Conservation (phyloP, 2,888 invertebrate genomes). For the Holacanthella duospinosa region DNA sequence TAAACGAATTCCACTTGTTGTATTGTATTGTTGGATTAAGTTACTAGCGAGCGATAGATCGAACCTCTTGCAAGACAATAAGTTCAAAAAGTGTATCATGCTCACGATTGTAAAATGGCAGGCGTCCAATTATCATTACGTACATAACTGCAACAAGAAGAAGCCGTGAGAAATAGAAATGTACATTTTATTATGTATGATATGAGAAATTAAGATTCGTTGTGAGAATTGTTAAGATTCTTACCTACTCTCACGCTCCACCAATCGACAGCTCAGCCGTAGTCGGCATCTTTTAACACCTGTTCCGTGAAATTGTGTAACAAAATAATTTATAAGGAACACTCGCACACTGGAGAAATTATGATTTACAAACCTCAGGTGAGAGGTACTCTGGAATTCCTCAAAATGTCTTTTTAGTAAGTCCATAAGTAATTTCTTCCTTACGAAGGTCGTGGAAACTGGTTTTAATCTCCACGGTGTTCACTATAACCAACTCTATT, state of each 20-base stretch:
- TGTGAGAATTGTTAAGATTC: no score
- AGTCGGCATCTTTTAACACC: conserved; percentile 93
- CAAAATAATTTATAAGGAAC: no score
- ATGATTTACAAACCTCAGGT: conserved; percentile 57
- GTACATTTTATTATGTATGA: background rate
- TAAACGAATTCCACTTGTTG: no score
- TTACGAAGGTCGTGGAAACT: conserved; percentile 99
- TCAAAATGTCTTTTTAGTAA: conserved; percentile 92
- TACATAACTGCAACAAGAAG: conserved; percentile 77
- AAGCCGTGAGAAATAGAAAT: background rate
- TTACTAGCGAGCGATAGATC: no score
- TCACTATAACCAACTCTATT: no score
- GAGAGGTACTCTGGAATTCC: conserved; percentile 95
- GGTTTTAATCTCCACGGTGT: no score
- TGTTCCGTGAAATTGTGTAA: conserved; percentile 39
- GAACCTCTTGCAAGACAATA: conserved; percentile 82
- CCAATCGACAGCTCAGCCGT: conserved; percentile 89
- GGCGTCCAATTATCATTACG: conserved; percentile 98
- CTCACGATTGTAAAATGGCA: conserved; percentile 95
- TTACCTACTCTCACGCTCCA: conserved; percentile 62
- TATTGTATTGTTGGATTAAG: no score
- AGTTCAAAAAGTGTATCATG: conserved; percentile 93
- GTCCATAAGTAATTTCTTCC: conserved; percentile 94
- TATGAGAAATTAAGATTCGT: no score
- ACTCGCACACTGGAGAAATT: conserved; percentile 2